Conservation (phyloP, 2,888 invertebrate species). For the Habroteleia sp. region DNA sequence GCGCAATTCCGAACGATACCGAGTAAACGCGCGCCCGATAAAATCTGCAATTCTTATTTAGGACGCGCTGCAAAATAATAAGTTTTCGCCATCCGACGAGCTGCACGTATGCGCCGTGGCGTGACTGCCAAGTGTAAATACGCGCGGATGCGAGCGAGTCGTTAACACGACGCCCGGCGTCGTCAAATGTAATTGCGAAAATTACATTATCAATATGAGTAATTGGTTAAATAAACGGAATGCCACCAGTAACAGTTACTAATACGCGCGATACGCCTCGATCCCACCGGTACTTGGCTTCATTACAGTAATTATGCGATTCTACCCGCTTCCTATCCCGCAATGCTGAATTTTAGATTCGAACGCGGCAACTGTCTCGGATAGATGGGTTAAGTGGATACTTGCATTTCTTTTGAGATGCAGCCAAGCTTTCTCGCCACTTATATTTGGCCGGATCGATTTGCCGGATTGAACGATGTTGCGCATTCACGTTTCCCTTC, state of each 20-base stretch:
- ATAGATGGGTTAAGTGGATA: constrained; percentile 35
- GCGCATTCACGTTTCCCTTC: neutral
- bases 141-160: constrained; percentile 23
- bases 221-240: constrained; percentile 54
- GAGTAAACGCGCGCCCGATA: neutral
- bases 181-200: constrained; percentile 44
- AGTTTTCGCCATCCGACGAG: constrained; percentile 2
- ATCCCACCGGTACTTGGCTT: constrained; percentile 51
- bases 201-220: constrained; percentile 47
- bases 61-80: constrained; percentile 17
- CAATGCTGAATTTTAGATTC: constrained; percentile 36
- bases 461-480: neutral
- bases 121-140: constrained; percentile 21
- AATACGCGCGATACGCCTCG: constrained; percentile 30
- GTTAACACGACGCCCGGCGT: constrained; percentile 27
- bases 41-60: constrained; percentile 11
- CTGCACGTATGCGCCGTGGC: constrained; percentile 7
- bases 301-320: constrained; percentile 43
- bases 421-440: constrained; percentile 13
- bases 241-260: constrained; percentile 54
- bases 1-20: neutral
- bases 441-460: constrained; percentile 16
- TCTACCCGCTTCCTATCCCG: constrained; percentile 31
- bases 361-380: constrained; percentile 29
- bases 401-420: constrained; percentile 17